Percentiles rank a stretch among this genome's conserved stretches.
These are phyloP conservation scores for Pionites leucogaster DNA, from an alignment of 2,113 vertebrate genomes.

Conservation along the genomic window DNA sequence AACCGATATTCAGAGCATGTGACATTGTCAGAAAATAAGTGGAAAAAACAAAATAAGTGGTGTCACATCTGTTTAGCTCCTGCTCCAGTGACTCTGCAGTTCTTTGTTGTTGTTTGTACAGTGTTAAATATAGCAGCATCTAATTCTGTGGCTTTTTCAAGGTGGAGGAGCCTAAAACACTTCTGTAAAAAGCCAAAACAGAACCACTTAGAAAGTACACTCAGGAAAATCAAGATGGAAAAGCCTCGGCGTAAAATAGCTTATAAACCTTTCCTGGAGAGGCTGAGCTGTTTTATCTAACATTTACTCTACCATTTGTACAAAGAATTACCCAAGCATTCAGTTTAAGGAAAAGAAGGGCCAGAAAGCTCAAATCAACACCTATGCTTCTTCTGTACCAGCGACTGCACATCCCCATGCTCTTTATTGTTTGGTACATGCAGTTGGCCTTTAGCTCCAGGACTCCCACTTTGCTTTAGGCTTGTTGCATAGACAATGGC, in stretches of 20 bases:
- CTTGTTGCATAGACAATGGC: neutral
- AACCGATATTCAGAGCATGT: neutral
- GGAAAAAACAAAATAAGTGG: slow-evolving; percentile 31
- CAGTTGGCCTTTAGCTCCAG: neutral
- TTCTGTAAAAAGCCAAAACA: neutral
- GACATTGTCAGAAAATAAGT: slow-evolving; percentile 13
- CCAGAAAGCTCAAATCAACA: neutral
- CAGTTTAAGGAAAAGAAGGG: neutral
- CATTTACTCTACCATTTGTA: neutral
- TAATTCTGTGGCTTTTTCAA: neutral
- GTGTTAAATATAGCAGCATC: neutral
- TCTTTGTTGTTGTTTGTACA: slow-evolving; percentile 31
- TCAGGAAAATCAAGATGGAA: neutral
- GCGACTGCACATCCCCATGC: neutral
- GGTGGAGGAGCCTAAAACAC: neutral
- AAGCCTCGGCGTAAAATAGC: neutral
- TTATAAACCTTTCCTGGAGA: neutral
- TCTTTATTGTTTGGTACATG: neutral
- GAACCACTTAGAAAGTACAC: neutral
- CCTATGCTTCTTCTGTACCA: neutral
- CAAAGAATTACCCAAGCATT: neutral
- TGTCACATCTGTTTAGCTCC: slow-evolving; percentile 51
- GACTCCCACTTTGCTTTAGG: neutral
- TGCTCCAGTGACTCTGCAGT: slow-evolving; percentile 40
- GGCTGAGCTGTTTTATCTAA: neutral